Percentiles rank a stretch among this genome's conserved stretches.
Conservation (phyloP, 2,888 invertebrate genomes). For the Drosophila atroscutellata region DNA sequence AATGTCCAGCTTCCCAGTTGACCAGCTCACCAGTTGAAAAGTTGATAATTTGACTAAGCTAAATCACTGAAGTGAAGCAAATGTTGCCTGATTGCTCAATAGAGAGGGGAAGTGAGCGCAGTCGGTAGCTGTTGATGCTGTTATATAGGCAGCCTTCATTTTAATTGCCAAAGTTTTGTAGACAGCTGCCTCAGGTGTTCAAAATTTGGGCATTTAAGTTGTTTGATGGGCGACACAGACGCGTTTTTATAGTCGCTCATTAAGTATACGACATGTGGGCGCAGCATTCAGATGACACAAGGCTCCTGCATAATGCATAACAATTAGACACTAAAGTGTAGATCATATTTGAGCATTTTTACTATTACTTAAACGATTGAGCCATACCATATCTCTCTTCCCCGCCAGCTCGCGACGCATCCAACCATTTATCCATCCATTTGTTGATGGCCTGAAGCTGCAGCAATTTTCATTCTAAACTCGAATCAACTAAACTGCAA, state of each 20-base stretch:
- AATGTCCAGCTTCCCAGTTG: constrained; percentile 25
- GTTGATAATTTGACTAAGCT: constrained; percentile 27
- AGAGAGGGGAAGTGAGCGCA: background rate
- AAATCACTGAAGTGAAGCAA: constrained; percentile 6
- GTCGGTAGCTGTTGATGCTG: constrained; percentile 13
- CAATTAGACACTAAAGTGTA: constrained; percentile 65
- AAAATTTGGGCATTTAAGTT: constrained; percentile 51
- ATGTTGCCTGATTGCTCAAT: constrained; percentile 48
- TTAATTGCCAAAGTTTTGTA: constrained; percentile 67
- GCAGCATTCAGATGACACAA: constrained; percentile 45
- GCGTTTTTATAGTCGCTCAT: constrained; percentile 56
- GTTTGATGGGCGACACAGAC: constrained; percentile 67
- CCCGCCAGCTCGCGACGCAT: background rate
- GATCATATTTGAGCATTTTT: constrained; percentile 40
- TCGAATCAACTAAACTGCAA: constrained; percentile 43
- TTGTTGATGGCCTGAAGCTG: constrained; percentile 53
- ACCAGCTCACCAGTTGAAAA: constrained; percentile 22
- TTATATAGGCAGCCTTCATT: constrained; percentile 36
- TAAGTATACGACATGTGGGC: constrained; percentile 71
- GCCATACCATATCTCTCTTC: background rate
- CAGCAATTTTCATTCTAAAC: constrained; percentile 44
- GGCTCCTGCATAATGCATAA: constrained; percentile 59
- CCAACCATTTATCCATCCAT: constrained; percentile 20
- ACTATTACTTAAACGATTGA: constrained; percentile 21
- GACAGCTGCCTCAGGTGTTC: constrained; percentile 45